Base-by-base conservation (phyloP, 2,797 vertebrate species). In the Poeciliopsis paucimaculata region DNA sequence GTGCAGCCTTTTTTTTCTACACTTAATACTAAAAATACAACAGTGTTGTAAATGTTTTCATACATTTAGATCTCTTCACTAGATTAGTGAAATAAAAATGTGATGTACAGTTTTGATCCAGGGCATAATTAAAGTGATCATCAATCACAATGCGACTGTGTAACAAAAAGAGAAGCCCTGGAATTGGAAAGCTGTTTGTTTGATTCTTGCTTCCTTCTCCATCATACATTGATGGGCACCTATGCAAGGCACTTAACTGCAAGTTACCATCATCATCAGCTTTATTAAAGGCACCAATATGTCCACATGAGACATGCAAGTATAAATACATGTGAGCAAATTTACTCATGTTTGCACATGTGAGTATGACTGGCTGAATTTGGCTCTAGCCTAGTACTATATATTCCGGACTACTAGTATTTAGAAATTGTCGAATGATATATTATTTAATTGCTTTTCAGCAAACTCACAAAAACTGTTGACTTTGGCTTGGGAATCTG, bases 1-100 rank as follows among this genome's bases (percentile, higher is more conserved):
- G 70, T 68, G 87, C 81, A 71, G 78, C 57, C 74, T 85, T 86
- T 86, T 73, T 88, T 88, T 88, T 72, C 47, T 75, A 28, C 81
- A 23, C 70, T 79, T 79, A 79, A 79, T 82, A 66, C 83, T 10
- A 71, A 84, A 26, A 87, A 53, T 46, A 75, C 82, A 76, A 12
- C 75, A 64, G 78, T 76, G 34, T 18, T 43, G 36, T 80, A 71
- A 64, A 77, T 76, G 34, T 23, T 43, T 41, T 80, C 78, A 87
- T 62, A 79, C 77, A 23, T 78, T 82, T 34, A 62, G 82, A 79
- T 80, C 74, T 45, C 83, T 75, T 18, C 31, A 34, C 31, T 34
- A 34, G 31, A 76, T 77, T 10, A 79, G 36, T 39, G 57, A 78
- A 71, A 72, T 64, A 49, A 71, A 49, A 78, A 80, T 75, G 71